A percentile compares a stretch with the other conserved stretches of the same genome.
These are phyloP conservation scores for Chromis chromis DNA, from an alignment of 2,797 vertebrate genomes.

Conservation along the genomic window DNA sequence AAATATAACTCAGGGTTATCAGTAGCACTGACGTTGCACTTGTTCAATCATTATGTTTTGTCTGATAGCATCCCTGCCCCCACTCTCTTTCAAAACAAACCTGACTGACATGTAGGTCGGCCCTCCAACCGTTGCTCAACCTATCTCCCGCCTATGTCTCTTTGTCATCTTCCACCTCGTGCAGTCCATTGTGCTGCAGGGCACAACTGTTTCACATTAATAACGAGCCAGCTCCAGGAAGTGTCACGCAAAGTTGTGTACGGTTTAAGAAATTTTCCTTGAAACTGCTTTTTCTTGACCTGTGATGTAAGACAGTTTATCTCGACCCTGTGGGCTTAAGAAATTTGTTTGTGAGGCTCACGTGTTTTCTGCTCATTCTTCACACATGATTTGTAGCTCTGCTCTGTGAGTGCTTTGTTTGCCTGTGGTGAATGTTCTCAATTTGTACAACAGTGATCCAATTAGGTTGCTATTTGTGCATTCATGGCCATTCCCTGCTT, in stretches of 20 bases:
- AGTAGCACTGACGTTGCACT: slow-evolving; percentile 22
- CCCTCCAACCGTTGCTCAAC: slow-evolving; percentile 69
- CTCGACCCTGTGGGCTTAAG: slow-evolving; percentile 4
- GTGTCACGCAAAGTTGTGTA: slow-evolving; percentile 19
- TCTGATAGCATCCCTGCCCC: slow-evolving; percentile 48
- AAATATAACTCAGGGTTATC: slow-evolving; percentile 18
- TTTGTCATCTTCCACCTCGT: slow-evolving; percentile 51
- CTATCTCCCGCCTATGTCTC: slow-evolving; percentile 34
- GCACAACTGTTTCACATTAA: slow-evolving; percentile 59
- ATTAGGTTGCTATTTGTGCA: slow-evolving; percentile 17
- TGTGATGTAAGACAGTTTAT: slow-evolving; percentile 18
- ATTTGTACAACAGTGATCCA: slow-evolving; percentile 25
- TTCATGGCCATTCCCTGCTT: neutral
- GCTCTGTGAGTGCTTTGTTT: slow-evolving; percentile 40
- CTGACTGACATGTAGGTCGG: slow-evolving; percentile 67
- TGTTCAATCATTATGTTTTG: slow-evolving; percentile 31
- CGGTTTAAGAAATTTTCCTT: slow-evolving; percentile 33
- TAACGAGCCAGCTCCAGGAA: slow-evolving; percentile 25
- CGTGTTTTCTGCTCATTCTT: slow-evolving; percentile 14
- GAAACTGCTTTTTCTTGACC: neutral
- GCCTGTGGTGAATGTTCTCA: slow-evolving; percentile 29
- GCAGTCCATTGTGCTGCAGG: slow-evolving; percentile 60
- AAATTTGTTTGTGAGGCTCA: slow-evolving; percentile 15
- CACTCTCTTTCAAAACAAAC: slow-evolving; percentile 74
- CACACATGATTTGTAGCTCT: slow-evolving; percentile 20